phyloP scores from a whole-genome alignment of 2,797 vertebrate genomes.

The Labroides dimidiatus region DNA sequence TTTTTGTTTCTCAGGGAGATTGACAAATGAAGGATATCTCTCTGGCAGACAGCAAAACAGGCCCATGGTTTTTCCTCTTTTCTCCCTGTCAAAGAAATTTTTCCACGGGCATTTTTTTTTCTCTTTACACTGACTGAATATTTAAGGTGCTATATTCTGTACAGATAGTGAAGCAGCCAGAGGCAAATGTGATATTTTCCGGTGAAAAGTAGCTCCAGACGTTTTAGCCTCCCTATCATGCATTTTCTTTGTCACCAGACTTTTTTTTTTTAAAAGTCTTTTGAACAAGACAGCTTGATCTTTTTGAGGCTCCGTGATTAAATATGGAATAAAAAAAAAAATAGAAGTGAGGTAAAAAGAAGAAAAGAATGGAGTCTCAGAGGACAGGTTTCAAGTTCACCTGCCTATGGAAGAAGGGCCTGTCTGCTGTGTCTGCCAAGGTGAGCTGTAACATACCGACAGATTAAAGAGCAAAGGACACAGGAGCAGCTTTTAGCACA shows the following conservation, averaged over 20 bases:
- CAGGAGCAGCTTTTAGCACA: constrained; percentile 3
- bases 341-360: neutral
- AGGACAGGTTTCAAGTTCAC: constrained; percentile 46
- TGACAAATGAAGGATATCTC: too few relatives aligned
- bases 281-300: constrained; percentile 17
- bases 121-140: too few relatives aligned
- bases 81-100: too few relatives aligned
- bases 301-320: constrained; percentile 12
- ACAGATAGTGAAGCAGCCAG: neutral
- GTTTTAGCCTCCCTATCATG: constrained; percentile 3
- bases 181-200: neutral
- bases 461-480: constrained; percentile 18
- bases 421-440: constrained; percentile 35
- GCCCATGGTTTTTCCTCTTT: too few relatives aligned
- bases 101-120: too few relatives aligned
- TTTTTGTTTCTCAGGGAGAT: too few relatives aligned
- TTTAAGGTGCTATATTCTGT: neutral
- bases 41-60: too few relatives aligned
- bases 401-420: constrained; percentile 33
- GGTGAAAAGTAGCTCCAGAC: neutral
- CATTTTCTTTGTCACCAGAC: neutral
- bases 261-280: neutral
- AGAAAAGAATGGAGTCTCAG: constrained; percentile 33
- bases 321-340: constrained; percentile 18
- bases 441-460: constrained; percentile 34